Evolutionary conservation across 2,113 vertebrate species (phyloP).

Genomic region (Coreoperca whiteheadi): DNA sequence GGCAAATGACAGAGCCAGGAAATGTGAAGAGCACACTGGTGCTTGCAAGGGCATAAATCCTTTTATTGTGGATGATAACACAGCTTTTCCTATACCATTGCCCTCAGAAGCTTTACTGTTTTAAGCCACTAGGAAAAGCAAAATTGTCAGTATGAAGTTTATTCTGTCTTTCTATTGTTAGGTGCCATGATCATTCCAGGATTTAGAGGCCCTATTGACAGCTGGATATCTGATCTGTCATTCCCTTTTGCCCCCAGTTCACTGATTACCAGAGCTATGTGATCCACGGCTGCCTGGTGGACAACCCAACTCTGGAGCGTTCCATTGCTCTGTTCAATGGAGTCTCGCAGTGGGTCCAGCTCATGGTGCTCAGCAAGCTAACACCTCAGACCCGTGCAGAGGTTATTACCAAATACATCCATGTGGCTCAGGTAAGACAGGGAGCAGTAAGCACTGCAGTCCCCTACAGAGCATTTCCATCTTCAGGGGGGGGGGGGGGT

Average conservation of each 20-base stretch:
- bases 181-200: neutral
- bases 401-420: slow-evolving; percentile 98
- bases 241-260: slow-evolving; percentile 84
- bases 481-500: too few relatives aligned
- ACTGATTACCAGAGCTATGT: slow-evolving; percentile 98
- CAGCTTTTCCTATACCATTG: neutral
- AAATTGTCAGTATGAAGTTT: neutral
- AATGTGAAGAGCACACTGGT: neutral
- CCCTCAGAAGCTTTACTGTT: neutral
- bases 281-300: slow-evolving; percentile 92
- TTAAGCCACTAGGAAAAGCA: neutral
- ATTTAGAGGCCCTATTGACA: neutral
- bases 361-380: slow-evolving; percentile 98
- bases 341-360: slow-evolving; percentile 97
- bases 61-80: neutral
- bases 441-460: neutral
- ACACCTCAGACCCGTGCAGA: slow-evolving; percentile 95
- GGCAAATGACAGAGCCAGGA: neutral
- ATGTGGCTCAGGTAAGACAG: slow-evolving; percentile 92
- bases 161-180: neutral
- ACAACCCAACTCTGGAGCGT: slow-evolving; percentile 96
- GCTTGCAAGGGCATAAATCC: neutral
- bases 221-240: neutral
- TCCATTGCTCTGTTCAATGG: slow-evolving; percentile 98
- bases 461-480: neutral